Evolutionary conservation across 2,797 vertebrate genomes (phyloP), one percentile per base, ranked within the genome.

Genomic region (Echeneis naucrates): DNA sequence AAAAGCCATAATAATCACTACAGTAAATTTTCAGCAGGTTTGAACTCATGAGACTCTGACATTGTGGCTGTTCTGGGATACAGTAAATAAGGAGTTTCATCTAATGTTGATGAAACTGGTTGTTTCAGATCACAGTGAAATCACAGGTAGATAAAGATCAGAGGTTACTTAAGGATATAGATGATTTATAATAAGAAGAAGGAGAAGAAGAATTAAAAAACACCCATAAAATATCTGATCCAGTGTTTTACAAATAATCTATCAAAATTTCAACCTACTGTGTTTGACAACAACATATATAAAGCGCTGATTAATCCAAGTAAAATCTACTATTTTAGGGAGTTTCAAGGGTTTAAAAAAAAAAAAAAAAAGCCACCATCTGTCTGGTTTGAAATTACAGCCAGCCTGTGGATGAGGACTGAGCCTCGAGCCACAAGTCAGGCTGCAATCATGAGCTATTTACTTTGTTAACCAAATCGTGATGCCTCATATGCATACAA

Each of bases 121-220:
- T 33, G 64, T 80, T 84, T 77, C 24, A 66, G 63, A 75, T 91
- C 88, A 91, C 89, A 92, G 88, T 92, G 86, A 87, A 80, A 73
- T 78, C 52, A 80, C 75, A 82, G 72, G 78, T 82, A 78, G 75
- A 78, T 78, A 69, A 75, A 69, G 35, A 77, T 86, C 27, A 57
- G 68, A 81, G 70, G 79, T 85, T 77, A 81, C 64, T 59, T 24
- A 44, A 66, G 24, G 71, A 82, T 50, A 82, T 58, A 82, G 33
- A 68, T n/a, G 26, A 72, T 58, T n/a, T 24, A 50, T 27, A 54
- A 82, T 47, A 60, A 72, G 13, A 51, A 72, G 26, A 62, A 72
- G 65, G 67, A 66, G 27, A 81, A 78, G n/a, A 54, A 82, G 32
- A 60, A 69, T 16, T 30, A 61, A 71, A 61, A 68, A 65, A 16